Conservation (phyloP, 2,888 invertebrate genomes). For the Stenodema calcarata region DNA sequence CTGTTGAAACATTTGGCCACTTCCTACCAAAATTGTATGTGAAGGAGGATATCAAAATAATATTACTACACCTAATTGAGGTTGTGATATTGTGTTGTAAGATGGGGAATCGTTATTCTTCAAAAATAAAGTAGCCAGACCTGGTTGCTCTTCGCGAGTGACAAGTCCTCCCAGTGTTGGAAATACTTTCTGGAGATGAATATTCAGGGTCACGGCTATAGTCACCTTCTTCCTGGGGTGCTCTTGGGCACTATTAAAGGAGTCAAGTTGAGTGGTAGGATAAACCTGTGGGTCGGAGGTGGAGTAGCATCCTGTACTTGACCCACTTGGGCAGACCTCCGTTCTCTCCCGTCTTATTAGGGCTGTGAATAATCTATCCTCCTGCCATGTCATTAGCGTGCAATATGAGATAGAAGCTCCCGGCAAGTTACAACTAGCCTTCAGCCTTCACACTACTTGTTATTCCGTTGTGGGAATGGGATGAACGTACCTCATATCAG, state of each 20-base stretch:
- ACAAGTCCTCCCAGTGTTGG: not conserved
- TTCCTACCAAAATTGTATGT: too few relatives aligned
- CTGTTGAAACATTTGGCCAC: too few relatives aligned
- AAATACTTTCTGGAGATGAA: conserved; percentile 7
- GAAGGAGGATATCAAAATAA: too few relatives aligned
- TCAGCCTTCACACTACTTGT: not conserved
- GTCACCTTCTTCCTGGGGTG: not conserved
- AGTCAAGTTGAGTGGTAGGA: conserved; percentile 21
- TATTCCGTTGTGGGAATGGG: not conserved
- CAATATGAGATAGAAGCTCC: conserved; percentile 15
- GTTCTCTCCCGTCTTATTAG: conserved; percentile 12
- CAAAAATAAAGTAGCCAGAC: too few relatives aligned
- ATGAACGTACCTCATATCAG: too few relatives aligned
- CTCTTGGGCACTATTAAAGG: not conserved
- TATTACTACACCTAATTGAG: too few relatives aligned
- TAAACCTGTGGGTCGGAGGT: not conserved
- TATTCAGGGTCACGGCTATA: conserved; percentile 34
- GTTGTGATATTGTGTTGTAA: too few relatives aligned
- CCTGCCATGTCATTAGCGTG: conserved; percentile 19
- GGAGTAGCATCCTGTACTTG: conserved; percentile 6
- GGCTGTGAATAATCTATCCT: conserved; percentile 30
- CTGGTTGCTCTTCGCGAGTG: not conserved
- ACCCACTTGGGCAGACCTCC: conserved; percentile 10
- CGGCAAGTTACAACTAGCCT: not conserved
- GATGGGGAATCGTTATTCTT: too few relatives aligned